Evolutionary conservation across 2,888 invertebrate species (phyloP), one percentile per base, ranked within the genome.

Genomic region (Sylvicola cinctus): DNA sequence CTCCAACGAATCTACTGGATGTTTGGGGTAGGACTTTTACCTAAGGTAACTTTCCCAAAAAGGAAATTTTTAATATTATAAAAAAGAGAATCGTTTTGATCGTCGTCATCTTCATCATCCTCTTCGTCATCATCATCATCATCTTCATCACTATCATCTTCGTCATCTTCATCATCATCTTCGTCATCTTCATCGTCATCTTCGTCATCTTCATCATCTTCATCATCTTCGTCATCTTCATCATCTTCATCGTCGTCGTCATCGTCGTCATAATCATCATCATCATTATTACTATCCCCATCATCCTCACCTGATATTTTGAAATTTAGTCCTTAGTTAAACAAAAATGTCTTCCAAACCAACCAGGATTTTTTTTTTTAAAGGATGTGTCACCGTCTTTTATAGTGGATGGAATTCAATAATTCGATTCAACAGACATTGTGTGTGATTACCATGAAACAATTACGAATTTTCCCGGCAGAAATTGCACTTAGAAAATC

Each of bases 201-300:
- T 20, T 44, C 42, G 35, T 45, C 45, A 33, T 45, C 41, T 27
- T 46, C 46, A 31, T 46, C 45, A 34, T 46, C 45, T 36, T 46
- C 45, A 15, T 47, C 46, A 26, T 47, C 44, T 20, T 49, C 46
- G 32, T 45, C 42, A 37, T 46, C 44, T 33, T 47, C 44, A 31
- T 49, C 45, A 29, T 49, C 44, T 16, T 55, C 48, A 4, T 51
- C 47, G 16, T 57, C 51, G 39, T 58, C 54, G 39, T 59, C 51
- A 35, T 61, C 53, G 33, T 56, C 51, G 32, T 60, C 49, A 7
- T 60, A 38, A 3, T 58, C 54, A 32, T 59, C 58, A 38, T 62
- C 58, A 16, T 62, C 54, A 14, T 62, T 53, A 26, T 58, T 52
- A 28, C 61, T 51, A 11, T 60, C 48, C 27, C 59, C 48, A 3